Evolutionary conservation across 2,113 vertebrate genomes (phyloP), one percentile per base, ranked within the genome.

Genomic region (Erinaceus europaeus): DNA sequence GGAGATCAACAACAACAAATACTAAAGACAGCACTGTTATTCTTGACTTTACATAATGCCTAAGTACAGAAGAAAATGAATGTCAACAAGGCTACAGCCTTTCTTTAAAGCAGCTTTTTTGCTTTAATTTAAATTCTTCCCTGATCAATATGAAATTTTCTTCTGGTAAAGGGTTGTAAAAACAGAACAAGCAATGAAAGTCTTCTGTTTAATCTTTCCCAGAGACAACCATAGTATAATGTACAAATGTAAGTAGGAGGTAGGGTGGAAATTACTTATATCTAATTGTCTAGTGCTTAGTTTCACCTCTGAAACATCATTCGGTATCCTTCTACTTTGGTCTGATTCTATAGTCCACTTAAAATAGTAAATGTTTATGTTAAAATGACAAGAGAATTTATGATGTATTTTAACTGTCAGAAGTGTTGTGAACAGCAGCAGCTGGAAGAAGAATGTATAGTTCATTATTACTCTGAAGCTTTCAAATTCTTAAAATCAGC

Each of bases 321-420:
- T 94, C 95, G 95, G 94, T 76, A 95, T 95, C 93, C 85, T 96
- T 94, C 91, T 97, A 94, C 96, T 97, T 96, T 93, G 92, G 95
- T 96, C 87, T 96, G 93, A 96, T 96, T 96, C 94, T 96, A 88
- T 72, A 96, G 94, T 95, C 91, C 95, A 97, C 95, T 98, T 97
- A 96, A 97, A 97, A 97, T 89, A 96, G 94, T 96, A 96, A 96
- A 96, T 97, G 97, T 98, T 98, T 97, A 98, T 91, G 95, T 94
- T 95, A 94, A 92, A 94, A 86, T 92, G 97, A 97, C 96, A 96
- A 94, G 95, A 97, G 97, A 97, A 97, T 97, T 97, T 97, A 96
- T 96, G 94, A 97, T 97, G 53, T 95, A 97, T 97, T 97, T 96
- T 96, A 97, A 94, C 97, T 97, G 97, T 97, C 97, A 97, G 80